A percentile compares a stretch with the other conserved stretches of the same genome.
These are phyloP conservation scores for Parnassius orleans DNA, from an alignment of 2,888 invertebrate species.

Conservation along the genomic window DNA sequence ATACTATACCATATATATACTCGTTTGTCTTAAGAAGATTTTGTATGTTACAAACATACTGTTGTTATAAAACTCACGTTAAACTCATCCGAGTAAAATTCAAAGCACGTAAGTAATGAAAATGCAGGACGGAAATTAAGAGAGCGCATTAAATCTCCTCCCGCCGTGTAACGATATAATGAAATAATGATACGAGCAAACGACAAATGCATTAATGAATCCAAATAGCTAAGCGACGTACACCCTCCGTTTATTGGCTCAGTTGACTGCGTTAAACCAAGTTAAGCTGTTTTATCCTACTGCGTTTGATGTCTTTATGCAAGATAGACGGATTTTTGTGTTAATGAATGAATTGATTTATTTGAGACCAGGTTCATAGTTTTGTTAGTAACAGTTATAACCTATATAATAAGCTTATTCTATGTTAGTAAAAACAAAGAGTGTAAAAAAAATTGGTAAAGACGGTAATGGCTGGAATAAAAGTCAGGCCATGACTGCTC, in stretches of 20 bases:
- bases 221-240: slow-evolving; percentile 38
- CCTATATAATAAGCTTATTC: too few species aligned
- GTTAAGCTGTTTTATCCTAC: slow-evolving; percentile 47
- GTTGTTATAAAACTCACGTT: neutral
- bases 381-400: too few species aligned
- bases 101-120: slow-evolving; percentile 23
- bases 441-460: too few species aligned
- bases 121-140: slow-evolving; percentile 46
- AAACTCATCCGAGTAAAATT: slow-evolving; percentile 6
- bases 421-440: too few species aligned
- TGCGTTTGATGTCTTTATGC: slow-evolving; percentile 37
- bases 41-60: too few species aligned
- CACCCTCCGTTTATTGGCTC: slow-evolving; percentile 53
- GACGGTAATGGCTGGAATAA: too few species aligned
- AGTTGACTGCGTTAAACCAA: slow-evolving; percentile 57
- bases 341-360: too few species aligned
- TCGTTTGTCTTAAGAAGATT: too few species aligned
- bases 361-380: too few species aligned
- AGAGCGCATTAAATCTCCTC: slow-evolving; percentile 39
- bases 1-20: too few species aligned
- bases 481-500: too few species aligned
- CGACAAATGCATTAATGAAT: slow-evolving; percentile 71
- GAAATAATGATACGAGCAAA: slow-evolving; percentile 50
- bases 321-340: slow-evolving; percentile 12
- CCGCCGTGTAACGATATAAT: slow-evolving; percentile 28